Conservation (phyloP, 2,888 invertebrate genomes). For the Imbricaverruca yamaguchii region DNA sequence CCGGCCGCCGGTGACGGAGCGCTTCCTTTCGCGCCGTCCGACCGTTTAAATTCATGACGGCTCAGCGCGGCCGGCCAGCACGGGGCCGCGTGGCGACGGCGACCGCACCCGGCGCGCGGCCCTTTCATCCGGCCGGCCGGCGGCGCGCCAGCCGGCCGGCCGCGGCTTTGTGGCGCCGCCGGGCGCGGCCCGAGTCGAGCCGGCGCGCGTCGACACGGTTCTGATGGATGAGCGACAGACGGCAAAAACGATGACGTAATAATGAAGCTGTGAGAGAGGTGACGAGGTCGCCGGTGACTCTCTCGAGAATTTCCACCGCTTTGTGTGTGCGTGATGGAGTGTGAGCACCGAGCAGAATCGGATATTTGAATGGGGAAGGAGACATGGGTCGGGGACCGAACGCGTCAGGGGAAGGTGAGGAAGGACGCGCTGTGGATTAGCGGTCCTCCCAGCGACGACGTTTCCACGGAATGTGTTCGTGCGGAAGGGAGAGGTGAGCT, state of each 20-base stretch:
- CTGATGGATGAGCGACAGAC: conserved; percentile 7
- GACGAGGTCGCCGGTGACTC: not conserved
- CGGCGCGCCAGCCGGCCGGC: not conserved
- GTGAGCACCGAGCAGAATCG: conserved; percentile 9
- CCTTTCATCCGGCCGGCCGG: not conserved
- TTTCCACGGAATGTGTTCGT: no score
- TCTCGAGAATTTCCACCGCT: not conserved
- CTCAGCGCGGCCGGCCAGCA: conserved; percentile 20
- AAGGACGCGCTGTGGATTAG: no score
- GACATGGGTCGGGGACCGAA: no score
- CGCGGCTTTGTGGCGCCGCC: not conserved
- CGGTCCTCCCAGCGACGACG: no score
- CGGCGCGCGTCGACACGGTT: not conserved
- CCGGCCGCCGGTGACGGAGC: conserved; percentile 23
- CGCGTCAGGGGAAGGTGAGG: no score
- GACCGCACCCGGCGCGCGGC: conserved; percentile 12
- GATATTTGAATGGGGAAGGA: not conserved
- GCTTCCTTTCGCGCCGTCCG: conserved; percentile 22
- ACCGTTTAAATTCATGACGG: conserved; percentile 22
- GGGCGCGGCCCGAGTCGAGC: not conserved
- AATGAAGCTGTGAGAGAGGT: conserved; percentile 21
- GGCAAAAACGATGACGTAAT: conserved; percentile 21
- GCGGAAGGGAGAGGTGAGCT: no score
- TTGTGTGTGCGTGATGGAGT: conserved; percentile 7
- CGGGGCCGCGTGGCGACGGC: conserved; percentile 24